Evolutionary conservation across 2,888 invertebrate species (phyloP), one percentile per base, ranked within the genome.

Genomic region (Melikaiella ostensackeni): DNA sequence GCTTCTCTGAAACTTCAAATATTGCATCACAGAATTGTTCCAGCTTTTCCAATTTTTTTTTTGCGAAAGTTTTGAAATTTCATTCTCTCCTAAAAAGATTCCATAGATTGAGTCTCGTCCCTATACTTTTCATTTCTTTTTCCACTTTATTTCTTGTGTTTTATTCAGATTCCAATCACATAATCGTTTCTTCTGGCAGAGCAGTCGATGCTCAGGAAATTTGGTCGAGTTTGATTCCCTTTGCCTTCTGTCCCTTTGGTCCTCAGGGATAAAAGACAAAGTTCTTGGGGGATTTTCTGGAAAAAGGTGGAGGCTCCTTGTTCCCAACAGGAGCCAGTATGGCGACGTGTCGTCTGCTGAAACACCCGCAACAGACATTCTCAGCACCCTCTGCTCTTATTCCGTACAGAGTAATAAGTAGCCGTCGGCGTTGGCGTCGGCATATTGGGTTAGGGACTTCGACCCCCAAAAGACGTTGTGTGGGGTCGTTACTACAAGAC

Each of bases 401-500:
- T 38, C 21, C 21, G 61, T 35, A 61, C 74, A 35, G 21, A 59
- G 74, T 74, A 74, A 74, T 74, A 74, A 74, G 74, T 24, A 46
- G 50, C 70, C 50, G 50, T 27, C 59, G 59, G 57, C 74, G 50
- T 27, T 27, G 59, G 57, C 74, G 21, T 27, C 55, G 55, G 78
- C 66, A 50, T 78, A 70, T 73, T 73, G 24, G 75, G 73, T 73
- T 70, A 73, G 61, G 62, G 50, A 55, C 75, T 50, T 19, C 24
- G 57, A 21, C 59, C 59, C 57, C 24, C 11, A 61, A 38, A 38
- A 59, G 35, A 74, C 74, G 35, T 59, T 74, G 74, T 42, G 61
- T 74, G 61, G 74, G 74, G 74, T 74, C 74, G 38, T 74, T 74
- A 74, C 59, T 74, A 27, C 74, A 74, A 74, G 74, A 74, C 57